Conservation (phyloP, 2,113 vertebrate species). For the Alces alces region DNA sequence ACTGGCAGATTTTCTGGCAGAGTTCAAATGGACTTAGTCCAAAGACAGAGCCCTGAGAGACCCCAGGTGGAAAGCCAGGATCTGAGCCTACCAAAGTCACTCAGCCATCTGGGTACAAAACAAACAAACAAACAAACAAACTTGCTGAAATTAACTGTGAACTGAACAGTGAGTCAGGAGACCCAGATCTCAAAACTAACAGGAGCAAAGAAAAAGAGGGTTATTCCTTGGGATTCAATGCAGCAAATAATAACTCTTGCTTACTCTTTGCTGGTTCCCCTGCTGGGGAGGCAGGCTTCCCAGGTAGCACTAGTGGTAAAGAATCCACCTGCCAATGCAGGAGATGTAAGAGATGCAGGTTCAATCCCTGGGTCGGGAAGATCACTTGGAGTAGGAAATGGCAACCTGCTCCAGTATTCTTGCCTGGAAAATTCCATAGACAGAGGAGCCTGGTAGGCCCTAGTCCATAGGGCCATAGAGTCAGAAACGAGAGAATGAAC, state of each 20-base stretch:
- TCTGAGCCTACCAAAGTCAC: not conserved
- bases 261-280: not conserved
- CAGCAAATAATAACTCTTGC: not conserved
- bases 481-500: not conserved
- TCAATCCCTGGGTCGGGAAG: not conserved
- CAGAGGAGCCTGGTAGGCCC: not conserved
- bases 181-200: not conserved
- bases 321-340: not conserved
- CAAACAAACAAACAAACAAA: not conserved
- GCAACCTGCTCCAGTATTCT: not conserved
- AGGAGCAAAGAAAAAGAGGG: not conserved
- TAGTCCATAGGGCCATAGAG: not conserved
- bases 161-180: not conserved
- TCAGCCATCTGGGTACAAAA: not conserved
- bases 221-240: not conserved
- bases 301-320: not conserved
- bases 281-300: not conserved
- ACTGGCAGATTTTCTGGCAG: not conserved
- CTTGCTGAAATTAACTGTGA: not conserved
- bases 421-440: not conserved
- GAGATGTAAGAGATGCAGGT: not conserved
- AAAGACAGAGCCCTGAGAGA: not conserved
- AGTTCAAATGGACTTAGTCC: not conserved
- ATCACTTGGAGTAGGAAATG: not conserved
- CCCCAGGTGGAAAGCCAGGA: not conserved